Percentiles rank a stretch among this genome's conserved stretches.
These are phyloP conservation scores for Nymphalis io DNA, from an alignment of 1,140 invertebrate species.

Conservation along the genomic window DNA sequence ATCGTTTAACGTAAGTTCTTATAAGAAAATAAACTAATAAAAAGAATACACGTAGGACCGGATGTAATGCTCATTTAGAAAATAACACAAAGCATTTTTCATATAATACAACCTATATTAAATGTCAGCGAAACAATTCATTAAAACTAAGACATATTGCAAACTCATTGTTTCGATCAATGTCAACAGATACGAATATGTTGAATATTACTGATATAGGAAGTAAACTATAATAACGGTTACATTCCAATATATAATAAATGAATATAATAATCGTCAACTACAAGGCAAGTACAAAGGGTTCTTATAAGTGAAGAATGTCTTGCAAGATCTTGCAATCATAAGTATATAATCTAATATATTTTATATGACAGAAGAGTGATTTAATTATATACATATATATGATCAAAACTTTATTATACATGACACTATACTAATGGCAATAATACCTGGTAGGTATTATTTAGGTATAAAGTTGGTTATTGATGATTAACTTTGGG, in stretches of 20 bases:
- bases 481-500: neutral
- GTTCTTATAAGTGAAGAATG: neutral
- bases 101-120: neutral
- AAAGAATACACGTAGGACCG: too few relatives aligned
- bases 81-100: neutral
- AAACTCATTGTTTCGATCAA: neutral
- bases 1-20: too few relatives aligned
- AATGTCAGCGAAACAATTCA: slow-evolving; percentile 24
- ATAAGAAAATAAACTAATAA: too few relatives aligned
- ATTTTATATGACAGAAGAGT: too few relatives aligned
- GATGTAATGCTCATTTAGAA: neutral
- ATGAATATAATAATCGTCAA: neutral
- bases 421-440: too few relatives aligned
- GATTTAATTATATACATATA: neutral
- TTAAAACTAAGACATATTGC: neutral
- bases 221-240: neutral
- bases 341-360: too few relatives aligned
- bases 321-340: neutral
- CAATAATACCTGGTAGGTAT: too few relatives aligned
- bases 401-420: too few relatives aligned
- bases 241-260: neutral
- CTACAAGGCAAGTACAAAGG: too few relatives aligned
- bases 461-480: too few relatives aligned
- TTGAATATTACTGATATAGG: neutral
- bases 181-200: neutral